Base-by-base conservation (phyloP, 2,888 invertebrate genomes). In the Phaonia tiefii region DNA sequence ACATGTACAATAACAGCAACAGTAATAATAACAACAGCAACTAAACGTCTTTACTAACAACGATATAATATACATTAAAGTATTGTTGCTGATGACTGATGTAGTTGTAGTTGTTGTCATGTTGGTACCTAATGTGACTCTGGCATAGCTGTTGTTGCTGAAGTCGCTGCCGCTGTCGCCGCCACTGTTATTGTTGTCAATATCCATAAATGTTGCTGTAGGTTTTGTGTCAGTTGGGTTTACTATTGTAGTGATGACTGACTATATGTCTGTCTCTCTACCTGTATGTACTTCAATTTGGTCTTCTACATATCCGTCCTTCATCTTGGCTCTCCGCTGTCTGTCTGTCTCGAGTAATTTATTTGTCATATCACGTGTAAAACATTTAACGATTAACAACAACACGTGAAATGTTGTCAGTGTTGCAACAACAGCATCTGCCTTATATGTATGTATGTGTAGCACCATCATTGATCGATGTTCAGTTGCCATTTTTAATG, bases 281-380 rank as follows among this genome's bases (percentile, higher is more conserved):
- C 25, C 13, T 51, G n/a, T 56, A 39, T n/a, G n/a, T n/a, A n/a
- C n/a, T n/a, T n/a, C n/a, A n/a, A n/a, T n/a, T n/a, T n/a, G n/a
- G n/a, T n/a, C 13, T 26, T 13, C 51, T 39, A n/a, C 56, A 26
- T 60, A 51, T 39, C 60, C 17, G 17, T 26, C 25, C 37, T 26
- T 22, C 22, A 8, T 39, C 5, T 20, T 51, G 46, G 37, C n/a
- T 17, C 11, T 44, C 44, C 13, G 44, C 44, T 11, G 44, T 58
- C 56, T 56, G 69, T 39, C 46, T 37, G 58, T 25, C 71, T 60
- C 46, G 54, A 81, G 89, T 87, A 89, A 89, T 89, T 89, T 89
- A 89, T 89, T 89, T 89, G 89, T 89, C 89, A 88, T 89, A 89
- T 88, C 87, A 89, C 87, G 89, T 89, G 89, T 89, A 89, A 88